Evolutionary conservation across 2,113 vertebrate species (phyloP), one percentile per base, ranked within the genome.

Genomic region (Scortum barcoo): DNA sequence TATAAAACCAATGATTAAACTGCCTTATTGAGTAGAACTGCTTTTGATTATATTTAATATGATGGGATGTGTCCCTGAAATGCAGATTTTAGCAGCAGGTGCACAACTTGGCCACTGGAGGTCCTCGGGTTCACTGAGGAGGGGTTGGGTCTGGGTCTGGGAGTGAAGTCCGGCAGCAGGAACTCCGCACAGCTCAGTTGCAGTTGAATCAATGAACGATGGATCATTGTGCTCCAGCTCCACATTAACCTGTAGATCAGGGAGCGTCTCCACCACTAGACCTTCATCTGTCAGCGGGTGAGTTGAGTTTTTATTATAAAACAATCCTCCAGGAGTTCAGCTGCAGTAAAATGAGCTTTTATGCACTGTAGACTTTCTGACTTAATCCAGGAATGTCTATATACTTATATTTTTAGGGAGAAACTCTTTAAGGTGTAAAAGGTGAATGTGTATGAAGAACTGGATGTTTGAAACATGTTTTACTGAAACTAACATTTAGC

Each of bases 201-300:
- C 3, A 6, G 65, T 26, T 68, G 9, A 28, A 61, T 36, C n/a
- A 44, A 0, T 3, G 60, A 48, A 13, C 11, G 6, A 22, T 38
- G 80, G 75, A 58, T 24, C 7, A 4, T n/a, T 30, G 9, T 14
- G 36, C 28, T 72, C 24, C 73, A 72, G n/a, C 76, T 51, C 36
- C 36, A 7, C 50, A 3, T 6, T 2, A n/a, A 83, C 72, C 82
- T 78, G 83, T 33, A 22, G 57, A 50, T 2, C 76, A 33, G 72
- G 10, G 6, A 58, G 33, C 72, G 9, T 20, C 56, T 57, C 38
- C 6, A 11, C 0, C 0, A 12, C 58, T 0, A 14, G 22, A 24
- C 50, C 1, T 2, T 30, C 33, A 7, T 53, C 69, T 42, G 38
- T 71, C 60, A 66, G 48, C 5, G 8, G 81, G 89, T 89, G 16